Conservation (phyloP, 2,797 vertebrate genomes). For the Myiotriccus ornatus region DNA sequence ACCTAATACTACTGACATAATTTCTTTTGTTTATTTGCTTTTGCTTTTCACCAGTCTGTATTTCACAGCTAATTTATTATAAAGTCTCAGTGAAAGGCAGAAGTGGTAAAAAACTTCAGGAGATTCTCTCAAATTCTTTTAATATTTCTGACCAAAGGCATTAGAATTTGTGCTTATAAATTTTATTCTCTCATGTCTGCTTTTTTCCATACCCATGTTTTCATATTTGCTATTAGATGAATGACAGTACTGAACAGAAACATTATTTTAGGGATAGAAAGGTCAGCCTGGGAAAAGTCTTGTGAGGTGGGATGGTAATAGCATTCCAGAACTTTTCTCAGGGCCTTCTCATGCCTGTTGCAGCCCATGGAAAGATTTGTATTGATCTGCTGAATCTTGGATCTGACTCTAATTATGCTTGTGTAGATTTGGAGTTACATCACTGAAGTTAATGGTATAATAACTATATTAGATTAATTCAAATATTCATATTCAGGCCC, state of each 20-base stretch:
- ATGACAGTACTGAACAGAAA: not conserved
- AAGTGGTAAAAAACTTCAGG: not conserved
- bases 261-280: not conserved
- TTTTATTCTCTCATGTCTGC: not conserved
- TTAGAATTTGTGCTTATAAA: not conserved
- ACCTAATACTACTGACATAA: not conserved
- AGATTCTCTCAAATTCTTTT: not conserved
- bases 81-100: not conserved
- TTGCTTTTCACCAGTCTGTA: not conserved
- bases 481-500: slow-evolving; percentile 24
- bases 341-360: not conserved
- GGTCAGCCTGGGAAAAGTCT: not conserved
- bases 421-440: slow-evolving; percentile 55
- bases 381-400: slow-evolving; percentile 42
- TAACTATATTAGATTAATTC: slow-evolving; percentile 47
- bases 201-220: not conserved
- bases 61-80: not conserved
- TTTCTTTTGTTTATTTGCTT: not conserved
- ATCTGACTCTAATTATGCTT: slow-evolving; percentile 18
- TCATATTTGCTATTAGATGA: not conserved
- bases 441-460: slow-evolving; percentile 42
- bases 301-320: not conserved
- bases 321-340: not conserved
- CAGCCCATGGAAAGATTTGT: slow-evolving; percentile 17
- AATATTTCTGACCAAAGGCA: not conserved